Conservation (phyloP, 2,113 vertebrate species). For the Oxygymnocypris stewartii region DNA sequence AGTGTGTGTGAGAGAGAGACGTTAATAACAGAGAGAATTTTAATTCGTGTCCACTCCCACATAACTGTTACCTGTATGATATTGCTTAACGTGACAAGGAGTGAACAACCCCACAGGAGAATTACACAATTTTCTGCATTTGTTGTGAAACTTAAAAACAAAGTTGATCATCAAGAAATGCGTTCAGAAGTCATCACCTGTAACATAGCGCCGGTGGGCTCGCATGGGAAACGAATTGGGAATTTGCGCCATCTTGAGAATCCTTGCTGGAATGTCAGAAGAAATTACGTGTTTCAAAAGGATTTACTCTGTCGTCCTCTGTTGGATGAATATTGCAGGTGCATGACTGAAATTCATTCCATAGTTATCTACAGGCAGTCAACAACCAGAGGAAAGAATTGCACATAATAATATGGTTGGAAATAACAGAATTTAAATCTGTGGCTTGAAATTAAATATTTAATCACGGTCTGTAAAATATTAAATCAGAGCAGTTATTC, state of each 20-base stretch:
- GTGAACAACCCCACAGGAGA: slow-evolving; percentile 29
- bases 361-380: background rate
- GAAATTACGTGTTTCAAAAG: background rate
- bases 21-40: background rate
- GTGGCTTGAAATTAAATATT: background rate
- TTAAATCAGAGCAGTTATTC: background rate
- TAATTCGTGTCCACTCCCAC: slow-evolving; percentile 16
- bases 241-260: background rate
- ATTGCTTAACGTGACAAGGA: background rate
- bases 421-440: background rate
- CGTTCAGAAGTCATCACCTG: too few relatives aligned
- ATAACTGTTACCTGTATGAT: slow-evolving; percentile 12
- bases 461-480: background rate
- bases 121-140: slow-evolving; percentile 21
- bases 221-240: background rate
- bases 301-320: slow-evolving; percentile 7
- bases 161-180: background rate
- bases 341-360: background rate
- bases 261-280: background rate
- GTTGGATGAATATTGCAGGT: background rate
- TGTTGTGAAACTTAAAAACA: slow-evolving; percentile 14
- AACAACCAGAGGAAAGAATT: background rate
- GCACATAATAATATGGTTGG: background rate
- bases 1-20: background rate
- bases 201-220: background rate